Evolutionary conservation across 2,113 vertebrate genomes (phyloP).

Genomic region (Microtus oregoni): DNA sequence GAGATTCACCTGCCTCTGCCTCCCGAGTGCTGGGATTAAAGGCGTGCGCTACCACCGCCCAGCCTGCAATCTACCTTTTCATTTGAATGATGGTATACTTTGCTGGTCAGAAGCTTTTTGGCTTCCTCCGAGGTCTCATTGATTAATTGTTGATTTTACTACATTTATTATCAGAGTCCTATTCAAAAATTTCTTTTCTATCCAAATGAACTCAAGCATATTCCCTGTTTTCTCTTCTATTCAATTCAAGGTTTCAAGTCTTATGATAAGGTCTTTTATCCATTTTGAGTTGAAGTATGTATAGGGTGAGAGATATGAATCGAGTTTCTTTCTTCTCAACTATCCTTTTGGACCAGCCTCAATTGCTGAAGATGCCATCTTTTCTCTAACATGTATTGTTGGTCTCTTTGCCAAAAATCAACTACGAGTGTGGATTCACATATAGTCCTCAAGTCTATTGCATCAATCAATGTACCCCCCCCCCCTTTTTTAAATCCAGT

Average conservation of each 20-base stretch:
- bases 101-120: not conserved
- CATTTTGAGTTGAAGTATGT: not conserved
- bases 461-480: not conserved
- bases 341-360: not conserved
- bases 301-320: not conserved
- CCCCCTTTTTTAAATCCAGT: not conserved
- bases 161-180: not conserved
- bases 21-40: too few relatives aligned
- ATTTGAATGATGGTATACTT: not conserved
- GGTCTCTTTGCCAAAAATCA: not conserved
- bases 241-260: not conserved
- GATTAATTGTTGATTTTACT: not conserved
- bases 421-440: not conserved
- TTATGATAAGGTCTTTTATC: not conserved
- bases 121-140: not conserved
- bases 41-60: too few relatives aligned
- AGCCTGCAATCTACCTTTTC: not conserved
- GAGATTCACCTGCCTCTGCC: too few relatives aligned
- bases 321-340: not conserved
- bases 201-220: not conserved
- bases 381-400: not conserved
- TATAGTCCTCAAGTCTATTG: not conserved
- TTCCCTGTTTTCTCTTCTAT: not conserved
- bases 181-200: not conserved
- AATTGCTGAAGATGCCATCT: too few relatives aligned